These are phyloP conservation scores for Acronicta psi DNA, from an alignment of 2,888 invertebrate genomes.

Conservation along the genomic window DNA sequence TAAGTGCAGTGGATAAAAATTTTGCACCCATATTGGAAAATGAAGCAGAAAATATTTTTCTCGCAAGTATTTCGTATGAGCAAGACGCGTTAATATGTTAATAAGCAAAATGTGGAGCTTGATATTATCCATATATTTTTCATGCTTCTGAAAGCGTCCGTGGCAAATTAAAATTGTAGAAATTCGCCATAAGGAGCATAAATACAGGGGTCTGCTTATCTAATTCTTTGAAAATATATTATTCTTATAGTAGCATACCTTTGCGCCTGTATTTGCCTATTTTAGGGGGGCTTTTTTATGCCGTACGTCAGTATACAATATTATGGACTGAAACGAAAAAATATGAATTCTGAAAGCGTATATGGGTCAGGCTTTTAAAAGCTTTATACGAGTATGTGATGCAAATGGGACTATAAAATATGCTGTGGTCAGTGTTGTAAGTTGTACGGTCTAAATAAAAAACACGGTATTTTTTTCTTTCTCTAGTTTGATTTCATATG, in stretches of 20 bases:
- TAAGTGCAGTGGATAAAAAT: slow-evolving; percentile 3
- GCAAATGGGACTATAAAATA: too few relatives aligned
- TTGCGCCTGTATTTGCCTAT: too few relatives aligned
- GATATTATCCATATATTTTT: slow-evolving; percentile 3
- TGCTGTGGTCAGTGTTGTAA: too few relatives aligned
- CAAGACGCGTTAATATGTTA: slow-evolving; percentile 13
- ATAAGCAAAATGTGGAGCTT: slow-evolving; percentile 12
- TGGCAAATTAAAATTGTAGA: neutral
- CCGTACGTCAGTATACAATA: too few relatives aligned
- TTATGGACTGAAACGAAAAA: neutral
- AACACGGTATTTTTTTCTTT: too few relatives aligned
- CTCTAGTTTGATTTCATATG: too few relatives aligned
- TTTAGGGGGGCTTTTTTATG: too few relatives aligned
- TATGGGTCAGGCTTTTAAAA: neutral
- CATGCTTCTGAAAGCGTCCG: neutral
- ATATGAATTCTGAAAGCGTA: neutral
- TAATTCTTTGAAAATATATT: too few relatives aligned
- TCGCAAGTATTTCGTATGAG: slow-evolving; percentile 11
- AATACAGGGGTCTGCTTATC: too few relatives aligned
- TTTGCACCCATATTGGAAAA: slow-evolving; percentile 21
- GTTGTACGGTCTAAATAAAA: too few relatives aligned
- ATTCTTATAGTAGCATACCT: too few relatives aligned
- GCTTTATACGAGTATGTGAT: too few relatives aligned
- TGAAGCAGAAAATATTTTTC: slow-evolving; percentile 8
- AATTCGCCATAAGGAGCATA: neutral